Evolutionary conservation across 2,113 vertebrate genomes (phyloP).

Genomic region (Ploceus nigricollis): DNA sequence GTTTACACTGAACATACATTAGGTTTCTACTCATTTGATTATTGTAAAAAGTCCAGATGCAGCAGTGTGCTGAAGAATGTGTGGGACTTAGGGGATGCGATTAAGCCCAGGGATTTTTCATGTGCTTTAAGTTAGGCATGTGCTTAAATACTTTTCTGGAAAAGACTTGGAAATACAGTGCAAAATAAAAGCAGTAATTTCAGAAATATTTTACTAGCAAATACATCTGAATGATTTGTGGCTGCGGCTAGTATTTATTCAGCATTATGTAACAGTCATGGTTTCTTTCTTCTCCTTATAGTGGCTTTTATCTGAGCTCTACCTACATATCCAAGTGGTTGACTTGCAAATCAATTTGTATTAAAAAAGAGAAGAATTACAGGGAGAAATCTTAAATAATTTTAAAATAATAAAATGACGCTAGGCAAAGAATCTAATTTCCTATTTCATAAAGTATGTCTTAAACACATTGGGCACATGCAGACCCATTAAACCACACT

Average conservation of each 20-base stretch:
- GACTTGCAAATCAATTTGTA: not conserved
- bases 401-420: not conserved
- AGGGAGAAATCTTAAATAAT: not conserved
- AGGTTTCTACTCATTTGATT: not conserved
- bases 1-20: not conserved
- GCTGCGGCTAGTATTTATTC: slow-evolving; percentile 19
- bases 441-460: not conserved
- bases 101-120: not conserved
- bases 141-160: not conserved
- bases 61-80: not conserved
- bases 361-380: not conserved
- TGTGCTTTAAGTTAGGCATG: not conserved
- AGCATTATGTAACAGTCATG: not conserved
- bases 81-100: not conserved
- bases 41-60: not conserved
- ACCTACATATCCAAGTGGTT: not conserved
- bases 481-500: not conserved
- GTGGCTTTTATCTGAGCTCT: not conserved
- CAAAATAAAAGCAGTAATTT: slow-evolving; percentile 32
- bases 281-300: not conserved
- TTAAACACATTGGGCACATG: not conserved
- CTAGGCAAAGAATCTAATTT: not conserved
- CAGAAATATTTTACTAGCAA: slow-evolving; percentile 24
- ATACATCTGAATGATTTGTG: slow-evolving; percentile 23
- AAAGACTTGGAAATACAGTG: not conserved